Conservation (phyloP, 2,113 vertebrate species). For the Prietella phreatophila region DNA sequence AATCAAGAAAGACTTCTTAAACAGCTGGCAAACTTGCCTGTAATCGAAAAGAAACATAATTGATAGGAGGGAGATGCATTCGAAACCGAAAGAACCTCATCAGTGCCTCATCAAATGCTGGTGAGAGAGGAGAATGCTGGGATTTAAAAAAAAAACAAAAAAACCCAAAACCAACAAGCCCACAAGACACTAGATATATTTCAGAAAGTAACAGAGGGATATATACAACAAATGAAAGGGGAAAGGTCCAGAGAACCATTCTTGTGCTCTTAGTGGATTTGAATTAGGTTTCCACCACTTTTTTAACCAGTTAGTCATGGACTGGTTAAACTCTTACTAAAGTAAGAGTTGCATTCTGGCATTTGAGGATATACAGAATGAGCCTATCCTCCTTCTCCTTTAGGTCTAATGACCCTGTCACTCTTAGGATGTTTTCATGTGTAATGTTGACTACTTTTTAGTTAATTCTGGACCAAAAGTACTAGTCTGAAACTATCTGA, state of each 20-base stretch:
- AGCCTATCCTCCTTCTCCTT: not conserved
- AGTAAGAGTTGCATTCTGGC: not conserved
- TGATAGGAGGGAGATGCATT: slow-evolving; percentile 34
- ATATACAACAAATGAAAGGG: slow-evolving; percentile 10
- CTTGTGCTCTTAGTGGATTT: not conserved
- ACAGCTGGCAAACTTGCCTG: slow-evolving; percentile 35
- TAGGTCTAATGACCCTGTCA: not conserved
- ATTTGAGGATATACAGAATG: not conserved
- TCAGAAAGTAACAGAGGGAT: slow-evolving; percentile 9
- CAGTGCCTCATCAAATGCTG: slow-evolving; percentile 37
- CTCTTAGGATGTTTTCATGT: not conserved
- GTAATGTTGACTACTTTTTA: not conserved
- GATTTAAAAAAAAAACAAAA: not conserved
- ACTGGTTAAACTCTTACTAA: not conserved
- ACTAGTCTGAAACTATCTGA: not conserved
- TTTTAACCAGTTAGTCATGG: not conserved
- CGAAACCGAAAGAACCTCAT: slow-evolving; percentile 42
- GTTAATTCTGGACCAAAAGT: not conserved
- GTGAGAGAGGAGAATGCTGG: not conserved
- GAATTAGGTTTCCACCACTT: not conserved
- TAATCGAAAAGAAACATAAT: slow-evolving; percentile 38
- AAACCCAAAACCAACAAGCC: slow-evolving; percentile 18
- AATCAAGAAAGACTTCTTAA: slow-evolving; percentile 7
- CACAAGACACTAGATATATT: slow-evolving; percentile 17
- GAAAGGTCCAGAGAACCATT: not conserved